Evolutionary conservation across 30 jellyfish, hydroid and myxozoan species (phyloP).

Genomic region (Clytia hemisphaerica): DNA sequence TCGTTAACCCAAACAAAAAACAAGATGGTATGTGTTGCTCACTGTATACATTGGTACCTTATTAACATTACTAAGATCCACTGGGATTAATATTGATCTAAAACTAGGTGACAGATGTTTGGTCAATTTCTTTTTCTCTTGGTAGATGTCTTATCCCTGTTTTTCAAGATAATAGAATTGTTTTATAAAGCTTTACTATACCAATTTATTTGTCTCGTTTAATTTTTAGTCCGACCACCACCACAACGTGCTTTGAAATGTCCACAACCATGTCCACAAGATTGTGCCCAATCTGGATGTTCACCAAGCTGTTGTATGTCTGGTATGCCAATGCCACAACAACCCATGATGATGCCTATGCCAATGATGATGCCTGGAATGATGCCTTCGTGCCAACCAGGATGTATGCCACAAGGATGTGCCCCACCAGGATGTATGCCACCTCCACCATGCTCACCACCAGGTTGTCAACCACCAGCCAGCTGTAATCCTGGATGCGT

Average conservation of each 20-base stretch:
- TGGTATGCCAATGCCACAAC: conserved; percentile 29
- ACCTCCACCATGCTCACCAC: too few relatives aligned
- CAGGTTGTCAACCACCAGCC: too few relatives aligned
- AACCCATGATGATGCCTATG: conserved; percentile 16
- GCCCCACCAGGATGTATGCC: conserved; percentile 16
- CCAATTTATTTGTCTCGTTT: too few relatives aligned
- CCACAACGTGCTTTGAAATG: conserved; percentile 8
- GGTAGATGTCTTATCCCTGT: too few relatives aligned
- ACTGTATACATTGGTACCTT: not conserved
- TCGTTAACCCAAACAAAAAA: conserved; percentile 9
- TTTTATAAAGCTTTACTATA: too few relatives aligned
- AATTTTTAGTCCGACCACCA: not conserved
- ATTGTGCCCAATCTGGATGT: conserved; percentile 36
- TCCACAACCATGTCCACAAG: conserved; percentile 34
- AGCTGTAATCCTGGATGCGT: too few relatives aligned
- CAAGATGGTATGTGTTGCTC: not conserved
- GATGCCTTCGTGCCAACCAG: conserved; percentile 12
- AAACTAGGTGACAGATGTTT: not conserved
- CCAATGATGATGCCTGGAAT: too few relatives aligned
- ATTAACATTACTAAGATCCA: not conserved
- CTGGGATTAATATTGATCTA: not conserved
- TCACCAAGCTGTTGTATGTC: conserved; percentile 42
- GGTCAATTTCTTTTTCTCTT: not conserved
- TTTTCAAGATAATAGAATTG: too few relatives aligned
- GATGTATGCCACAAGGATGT: conserved; percentile 25